phyloP scores from a whole-genome alignment of 2,113 vertebrate genomes.

The Amphilophus citrinellus region DNA sequence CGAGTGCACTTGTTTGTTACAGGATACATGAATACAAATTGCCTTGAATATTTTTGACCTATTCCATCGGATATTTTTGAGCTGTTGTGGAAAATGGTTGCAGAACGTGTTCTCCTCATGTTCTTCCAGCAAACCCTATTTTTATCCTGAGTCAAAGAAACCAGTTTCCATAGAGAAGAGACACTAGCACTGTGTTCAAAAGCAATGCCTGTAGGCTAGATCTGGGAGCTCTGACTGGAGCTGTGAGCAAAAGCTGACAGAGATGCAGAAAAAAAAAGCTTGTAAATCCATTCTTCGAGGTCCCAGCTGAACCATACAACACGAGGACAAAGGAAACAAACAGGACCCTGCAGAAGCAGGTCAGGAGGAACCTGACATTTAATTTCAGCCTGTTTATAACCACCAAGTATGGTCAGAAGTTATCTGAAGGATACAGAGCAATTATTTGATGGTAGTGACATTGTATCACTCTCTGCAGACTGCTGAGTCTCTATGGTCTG shows the following conservation, averaged over 20 bases:
- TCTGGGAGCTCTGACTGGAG: constrained; percentile 5
- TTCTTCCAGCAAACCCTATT: constrained; percentile 18
- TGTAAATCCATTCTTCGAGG: not conserved
- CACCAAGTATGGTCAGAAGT: not conserved
- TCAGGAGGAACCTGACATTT: constrained; percentile 10
- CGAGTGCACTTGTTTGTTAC: not conserved
- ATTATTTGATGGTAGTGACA: constrained; percentile 1
- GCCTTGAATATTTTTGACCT: not conserved
- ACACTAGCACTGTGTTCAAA: constrained; percentile 36
- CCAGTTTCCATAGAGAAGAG: constrained; percentile 6
- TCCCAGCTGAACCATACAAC: not conserved
- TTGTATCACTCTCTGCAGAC: not conserved
- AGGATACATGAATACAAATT: not conserved
- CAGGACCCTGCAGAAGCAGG: not conserved
- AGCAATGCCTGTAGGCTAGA: not conserved
- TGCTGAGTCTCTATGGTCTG: not conserved
- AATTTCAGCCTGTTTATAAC: constrained; percentile 14
- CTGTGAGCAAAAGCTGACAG: constrained; percentile 8
- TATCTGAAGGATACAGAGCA: constrained; percentile 8
- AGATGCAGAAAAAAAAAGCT: not conserved
- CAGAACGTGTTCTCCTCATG: not conserved
- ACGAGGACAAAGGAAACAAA: constrained; percentile 35
- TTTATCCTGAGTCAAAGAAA: constrained; percentile 16
- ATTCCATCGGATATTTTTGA: not conserved
- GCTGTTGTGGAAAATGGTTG: not conserved